phyloP scores from a whole-genome alignment of 1,140 invertebrate genomes.

The Bradynema listronoti region DNA sequence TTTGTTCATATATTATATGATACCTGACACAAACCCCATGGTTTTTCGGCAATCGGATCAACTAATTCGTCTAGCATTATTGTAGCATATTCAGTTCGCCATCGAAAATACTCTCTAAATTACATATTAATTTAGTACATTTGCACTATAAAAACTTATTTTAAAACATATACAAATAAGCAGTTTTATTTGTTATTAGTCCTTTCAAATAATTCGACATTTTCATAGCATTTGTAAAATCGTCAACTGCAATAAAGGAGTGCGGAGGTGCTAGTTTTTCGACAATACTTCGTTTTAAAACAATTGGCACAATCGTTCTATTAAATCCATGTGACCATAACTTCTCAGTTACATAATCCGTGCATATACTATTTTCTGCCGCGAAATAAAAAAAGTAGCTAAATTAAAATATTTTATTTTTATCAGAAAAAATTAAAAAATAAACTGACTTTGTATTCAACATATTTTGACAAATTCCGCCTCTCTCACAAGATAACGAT shows the following conservation, averaged over 20 bases:
- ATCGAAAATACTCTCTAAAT: conserved; percentile 49
- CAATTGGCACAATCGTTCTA: conserved; percentile 41
- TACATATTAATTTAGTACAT: conserved; percentile 12
- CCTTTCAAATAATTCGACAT: conserved; percentile 37
- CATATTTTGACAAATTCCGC: conserved; percentile 38
- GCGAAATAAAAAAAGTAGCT: conserved; percentile 71
- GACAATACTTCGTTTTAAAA: conserved; percentile 45
- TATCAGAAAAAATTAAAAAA: not conserved
- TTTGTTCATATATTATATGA: too few species aligned
- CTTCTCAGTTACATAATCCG: conserved; percentile 59
- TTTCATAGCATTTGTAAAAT: conserved; percentile 36
- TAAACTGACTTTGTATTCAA: conserved; percentile 48
- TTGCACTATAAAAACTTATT: not conserved
- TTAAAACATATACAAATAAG: conserved; percentile 40
- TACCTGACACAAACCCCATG: conserved; percentile 55
- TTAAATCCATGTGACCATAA: conserved; percentile 52
- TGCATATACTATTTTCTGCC: conserved; percentile 66
- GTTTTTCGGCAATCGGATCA: conserved; percentile 45
- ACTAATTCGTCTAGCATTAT: conserved; percentile 43
- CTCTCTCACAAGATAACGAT: conserved; percentile 34
- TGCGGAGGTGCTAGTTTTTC: conserved; percentile 45
- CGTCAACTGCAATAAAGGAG: conserved; percentile 54
- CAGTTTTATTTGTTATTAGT: conserved; percentile 42
- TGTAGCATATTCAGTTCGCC: conserved; percentile 41
- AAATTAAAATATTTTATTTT: conserved; percentile 15